Evolutionary conservation across 2,797 vertebrate species (phyloP).

Genomic region (Schizothorax lantsangensis): DNA sequence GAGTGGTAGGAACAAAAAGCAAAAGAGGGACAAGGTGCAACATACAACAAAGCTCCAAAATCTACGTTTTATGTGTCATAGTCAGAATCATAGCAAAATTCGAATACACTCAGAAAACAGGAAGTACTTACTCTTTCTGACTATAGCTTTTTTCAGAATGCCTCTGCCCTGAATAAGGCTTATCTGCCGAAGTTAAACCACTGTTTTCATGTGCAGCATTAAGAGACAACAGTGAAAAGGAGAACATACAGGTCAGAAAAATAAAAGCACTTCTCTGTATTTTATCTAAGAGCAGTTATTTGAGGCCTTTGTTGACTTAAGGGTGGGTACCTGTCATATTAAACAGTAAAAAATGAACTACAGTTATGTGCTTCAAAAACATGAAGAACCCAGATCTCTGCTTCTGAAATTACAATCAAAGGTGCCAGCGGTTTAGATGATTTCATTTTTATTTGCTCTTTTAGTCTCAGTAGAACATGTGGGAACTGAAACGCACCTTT

Average conservation of each 20-base stretch:
- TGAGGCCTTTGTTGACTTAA: background rate
- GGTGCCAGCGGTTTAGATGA: background rate
- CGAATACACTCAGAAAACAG: constrained; percentile 30
- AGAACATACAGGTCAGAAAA: constrained; percentile 45
- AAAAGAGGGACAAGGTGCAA: constrained; percentile 47
- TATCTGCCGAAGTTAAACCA: constrained; percentile 61
- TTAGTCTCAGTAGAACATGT: background rate
- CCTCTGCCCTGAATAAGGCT: constrained; percentile 59
- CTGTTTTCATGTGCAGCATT: constrained; percentile 51
- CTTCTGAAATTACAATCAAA: constrained; percentile 33
- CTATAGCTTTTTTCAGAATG: constrained; percentile 63
- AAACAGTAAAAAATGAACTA: constrained; percentile 9
- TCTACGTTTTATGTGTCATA: background rate
- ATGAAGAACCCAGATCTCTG: background rate
- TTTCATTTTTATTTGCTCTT: background rate
- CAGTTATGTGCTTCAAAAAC: constrained; percentile 17
- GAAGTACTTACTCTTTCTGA: constrained; percentile 69
- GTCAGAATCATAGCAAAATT: constrained; percentile 18
- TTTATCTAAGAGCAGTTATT: background rate
- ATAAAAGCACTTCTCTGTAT: constrained; percentile 1
- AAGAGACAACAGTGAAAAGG: constrained; percentile 33
- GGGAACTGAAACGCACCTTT: background rate
- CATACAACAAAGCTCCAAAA: constrained; percentile 33
- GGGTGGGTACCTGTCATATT: background rate
- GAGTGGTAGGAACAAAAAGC: constrained; percentile 37